These are phyloP conservation scores for Hymenopus coronatus DNA, from an alignment of 2,888 invertebrate genomes.

Conservation along the genomic window DNA sequence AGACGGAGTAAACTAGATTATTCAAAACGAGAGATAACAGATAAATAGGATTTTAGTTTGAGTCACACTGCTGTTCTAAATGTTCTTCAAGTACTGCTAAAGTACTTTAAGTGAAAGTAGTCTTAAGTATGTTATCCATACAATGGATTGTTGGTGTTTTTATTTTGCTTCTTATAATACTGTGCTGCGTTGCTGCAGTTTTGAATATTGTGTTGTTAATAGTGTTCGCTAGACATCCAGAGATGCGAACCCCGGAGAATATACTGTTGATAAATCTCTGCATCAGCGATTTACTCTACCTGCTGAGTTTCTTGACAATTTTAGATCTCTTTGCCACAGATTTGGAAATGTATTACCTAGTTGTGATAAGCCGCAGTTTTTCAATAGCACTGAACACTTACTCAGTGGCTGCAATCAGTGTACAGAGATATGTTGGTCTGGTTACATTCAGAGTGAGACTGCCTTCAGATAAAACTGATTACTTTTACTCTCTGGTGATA, in stretches of 20 bases:
- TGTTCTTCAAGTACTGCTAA: too few species aligned
- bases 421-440: neutral
- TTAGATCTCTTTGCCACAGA: fast-evolving
- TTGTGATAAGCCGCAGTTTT: neutral
- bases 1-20: too few species aligned
- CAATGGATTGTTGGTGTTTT: too few species aligned
- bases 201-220: neutral
- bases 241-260: neutral
- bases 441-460: neutral
- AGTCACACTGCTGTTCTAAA: too few species aligned
- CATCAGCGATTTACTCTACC: neutral
- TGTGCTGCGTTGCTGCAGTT: neutral
- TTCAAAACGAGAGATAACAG: too few species aligned
- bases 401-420: neutral
- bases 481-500: neutral
- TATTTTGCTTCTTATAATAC: too few species aligned
- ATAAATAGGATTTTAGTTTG: too few species aligned
- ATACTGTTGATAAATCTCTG: neutral
- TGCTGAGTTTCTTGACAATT: neutral
- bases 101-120: too few species aligned
- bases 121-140: too few species aligned
- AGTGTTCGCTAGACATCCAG: neutral
- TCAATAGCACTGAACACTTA: neutral
- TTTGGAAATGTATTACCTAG: too few species aligned
- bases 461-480: neutral